These are phyloP conservation scores for Drymodes brunneopygia DNA, from an alignment of 2,113 vertebrate genomes.

Conservation along the genomic window DNA sequence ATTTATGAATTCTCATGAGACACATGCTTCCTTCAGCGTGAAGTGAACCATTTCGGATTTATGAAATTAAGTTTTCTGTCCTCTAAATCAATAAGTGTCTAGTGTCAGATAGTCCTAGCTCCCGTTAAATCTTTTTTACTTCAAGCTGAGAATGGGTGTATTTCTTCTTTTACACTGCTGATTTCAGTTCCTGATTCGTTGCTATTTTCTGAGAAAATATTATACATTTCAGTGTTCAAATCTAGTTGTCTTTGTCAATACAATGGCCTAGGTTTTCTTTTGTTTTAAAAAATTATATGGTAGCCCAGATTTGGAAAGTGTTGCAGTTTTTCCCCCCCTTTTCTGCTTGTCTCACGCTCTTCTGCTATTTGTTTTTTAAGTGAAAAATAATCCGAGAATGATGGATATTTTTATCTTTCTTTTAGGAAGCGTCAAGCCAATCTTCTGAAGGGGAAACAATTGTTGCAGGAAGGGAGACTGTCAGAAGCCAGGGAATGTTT, in stretches of 20 bases:
- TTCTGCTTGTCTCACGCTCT: background rate
- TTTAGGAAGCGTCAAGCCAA: constrained; percentile 85
- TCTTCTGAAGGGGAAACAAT: constrained; percentile 87
- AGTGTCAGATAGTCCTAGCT: background rate
- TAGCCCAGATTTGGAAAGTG: background rate
- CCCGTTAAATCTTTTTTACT: background rate
- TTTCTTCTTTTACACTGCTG: background rate
- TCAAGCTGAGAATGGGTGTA: background rate
- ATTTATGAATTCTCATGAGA: background rate
- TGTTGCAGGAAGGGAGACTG: constrained; percentile 88
- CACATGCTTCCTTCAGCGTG: fast-evolving
- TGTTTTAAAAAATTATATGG: background rate
- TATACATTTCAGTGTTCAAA: background rate
- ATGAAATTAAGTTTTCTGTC: background rate
- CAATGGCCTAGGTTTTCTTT: background rate
- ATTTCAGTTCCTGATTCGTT: background rate
- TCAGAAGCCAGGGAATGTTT: constrained; percentile 93
- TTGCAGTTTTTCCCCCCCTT: fast-evolving
- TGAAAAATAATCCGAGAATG: background rate
- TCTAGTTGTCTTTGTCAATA: background rate
- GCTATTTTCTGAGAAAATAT: background rate
- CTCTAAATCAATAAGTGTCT: background rate
- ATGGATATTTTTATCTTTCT: background rate
- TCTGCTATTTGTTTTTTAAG: background rate
- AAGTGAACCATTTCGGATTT: background rate